These are phyloP conservation scores for Coelopa pilipes DNA, from an alignment of 2,888 invertebrate genomes.

Conservation along the genomic window DNA sequence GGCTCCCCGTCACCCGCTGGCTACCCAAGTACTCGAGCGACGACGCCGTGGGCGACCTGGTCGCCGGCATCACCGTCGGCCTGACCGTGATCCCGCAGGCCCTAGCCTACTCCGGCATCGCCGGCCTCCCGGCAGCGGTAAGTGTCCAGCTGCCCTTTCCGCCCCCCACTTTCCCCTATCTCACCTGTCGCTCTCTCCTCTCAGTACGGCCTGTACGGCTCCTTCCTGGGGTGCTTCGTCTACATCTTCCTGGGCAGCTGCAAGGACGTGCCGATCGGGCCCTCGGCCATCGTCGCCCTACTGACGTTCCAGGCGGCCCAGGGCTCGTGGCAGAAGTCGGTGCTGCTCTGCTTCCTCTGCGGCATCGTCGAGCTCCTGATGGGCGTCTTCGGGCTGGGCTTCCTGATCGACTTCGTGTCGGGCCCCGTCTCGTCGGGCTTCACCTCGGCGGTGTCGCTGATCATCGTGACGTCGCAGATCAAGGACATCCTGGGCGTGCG, in stretches of 20 bases:
- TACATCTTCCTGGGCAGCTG: conserved; percentile 92
- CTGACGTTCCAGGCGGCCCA: conserved; percentile 83
- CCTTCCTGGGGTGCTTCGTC: conserved; percentile 91
- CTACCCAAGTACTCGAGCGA: conserved; percentile 77
- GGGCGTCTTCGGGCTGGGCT: conserved; percentile 86
- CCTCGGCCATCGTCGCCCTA: conserved; percentile 90
- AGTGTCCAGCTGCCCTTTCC: conserved; percentile 46
- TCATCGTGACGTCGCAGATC: conserved; percentile 89
- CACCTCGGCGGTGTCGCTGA: conserved; percentile 89
- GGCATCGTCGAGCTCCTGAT: conserved; percentile 82
- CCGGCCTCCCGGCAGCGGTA: conserved; percentile 79
- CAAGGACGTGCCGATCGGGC: conserved; percentile 92
- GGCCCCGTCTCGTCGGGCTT: conserved; percentile 90
- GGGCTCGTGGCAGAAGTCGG: conserved; percentile 72
- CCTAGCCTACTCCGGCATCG: conserved; percentile 83
- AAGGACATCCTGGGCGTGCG: conserved; percentile 82
- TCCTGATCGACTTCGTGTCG: conserved; percentile 89
- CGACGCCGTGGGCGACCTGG: conserved; percentile 84
- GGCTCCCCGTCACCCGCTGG: conserved; percentile 82
- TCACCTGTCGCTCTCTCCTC: conserved; percentile 12
- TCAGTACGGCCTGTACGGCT: conserved; percentile 91
- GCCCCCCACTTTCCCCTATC: conserved; percentile 3
- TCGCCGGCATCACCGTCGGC: conserved; percentile 92
- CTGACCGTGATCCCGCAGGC: conserved; percentile 94
- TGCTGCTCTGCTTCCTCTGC: conserved; percentile 78